Evolutionary conservation across 2,113 vertebrate species (phyloP).

Genomic region (Neolamprologus kungweensis): DNA sequence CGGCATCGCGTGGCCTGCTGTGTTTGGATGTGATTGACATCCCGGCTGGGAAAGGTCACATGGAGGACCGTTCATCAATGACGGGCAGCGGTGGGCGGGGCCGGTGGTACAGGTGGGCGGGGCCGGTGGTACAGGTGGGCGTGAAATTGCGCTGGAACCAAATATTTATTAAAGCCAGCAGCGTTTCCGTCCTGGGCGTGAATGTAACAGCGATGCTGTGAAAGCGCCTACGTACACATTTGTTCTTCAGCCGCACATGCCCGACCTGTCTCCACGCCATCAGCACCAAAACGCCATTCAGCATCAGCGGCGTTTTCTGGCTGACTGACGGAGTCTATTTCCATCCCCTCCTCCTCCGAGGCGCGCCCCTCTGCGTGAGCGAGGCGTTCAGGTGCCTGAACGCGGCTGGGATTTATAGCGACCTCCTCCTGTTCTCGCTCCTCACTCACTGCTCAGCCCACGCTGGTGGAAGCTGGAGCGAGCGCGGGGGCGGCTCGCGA

Average conservation of each 20-base stretch:
- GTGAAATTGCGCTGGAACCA: background rate
- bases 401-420: slow-evolving; percentile 8
- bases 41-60: background rate
- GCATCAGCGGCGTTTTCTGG: background rate
- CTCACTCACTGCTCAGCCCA: slow-evolving; percentile 28
- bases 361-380: background rate
- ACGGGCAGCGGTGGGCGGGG: background rate
- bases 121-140: rapidly evolving
- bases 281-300: background rate
- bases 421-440: slow-evolving; percentile 15
- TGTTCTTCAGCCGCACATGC: background rate
- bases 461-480: background rate
- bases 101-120: background rate
- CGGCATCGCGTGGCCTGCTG: background rate
- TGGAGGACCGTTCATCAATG: background rate
- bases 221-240: background rate
- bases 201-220: background rate
- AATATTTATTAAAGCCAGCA: background rate
- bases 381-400: slow-evolving; percentile 33
- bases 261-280: background rate
- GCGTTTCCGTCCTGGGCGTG: background rate
- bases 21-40: background rate
- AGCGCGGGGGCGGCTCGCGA: background rate
- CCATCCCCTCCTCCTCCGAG: slow-evolving; percentile 9
- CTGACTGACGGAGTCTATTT: background rate